A percentile compares a stretch with the other conserved stretches of the same genome.
phyloP scores from a whole-genome alignment of 2,797 vertebrate genomes.

The Hippoglossus hippoglossus region DNA sequence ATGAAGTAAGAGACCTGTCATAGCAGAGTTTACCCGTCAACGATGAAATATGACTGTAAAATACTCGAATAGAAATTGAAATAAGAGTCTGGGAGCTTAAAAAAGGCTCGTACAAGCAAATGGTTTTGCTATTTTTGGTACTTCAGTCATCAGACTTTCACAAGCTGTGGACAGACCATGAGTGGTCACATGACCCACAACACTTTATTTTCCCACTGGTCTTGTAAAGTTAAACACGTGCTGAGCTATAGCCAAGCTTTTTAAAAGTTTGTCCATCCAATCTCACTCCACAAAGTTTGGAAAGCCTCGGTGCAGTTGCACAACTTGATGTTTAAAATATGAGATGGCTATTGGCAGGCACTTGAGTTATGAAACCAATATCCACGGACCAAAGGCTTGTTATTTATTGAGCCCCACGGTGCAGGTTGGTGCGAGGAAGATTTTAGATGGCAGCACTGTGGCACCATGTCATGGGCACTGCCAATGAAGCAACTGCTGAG shows the following conservation, averaged over 20 bases:
- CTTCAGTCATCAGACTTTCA: constrained; percentile 11
- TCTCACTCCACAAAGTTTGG: constrained; percentile 66
- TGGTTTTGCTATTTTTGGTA: constrained; percentile 10
- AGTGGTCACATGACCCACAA: constrained; percentile 3
- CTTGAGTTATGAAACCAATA: constrained; percentile 79
- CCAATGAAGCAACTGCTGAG: constrained; percentile 31
- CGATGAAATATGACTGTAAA: constrained; percentile 46
- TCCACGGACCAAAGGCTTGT: constrained; percentile 62
- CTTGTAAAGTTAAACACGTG: constrained; percentile 14
- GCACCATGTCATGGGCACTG: constrained; percentile 38
- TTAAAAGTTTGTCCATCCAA: constrained; percentile 47
- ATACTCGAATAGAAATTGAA: constrained; percentile 45
- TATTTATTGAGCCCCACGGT: constrained; percentile 69
- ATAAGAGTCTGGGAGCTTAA: constrained; percentile 12
- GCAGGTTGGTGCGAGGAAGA: constrained; percentile 43
- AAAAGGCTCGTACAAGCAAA: constrained; percentile 2
- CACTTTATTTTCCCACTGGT: background rate
- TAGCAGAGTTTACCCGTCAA: constrained; percentile 55
- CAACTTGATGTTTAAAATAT: constrained; percentile 79
- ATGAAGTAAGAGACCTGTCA: constrained; percentile 67
- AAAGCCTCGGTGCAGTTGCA: constrained; percentile 61
- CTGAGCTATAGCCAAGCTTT: constrained; percentile 5
- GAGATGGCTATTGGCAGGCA: constrained; percentile 73
- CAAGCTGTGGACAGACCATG: constrained; percentile 8
- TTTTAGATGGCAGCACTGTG: constrained; percentile 39